Base-by-base conservation (phyloP, 2,888 invertebrate genomes). In the Cataglyphis albicans region DNA sequence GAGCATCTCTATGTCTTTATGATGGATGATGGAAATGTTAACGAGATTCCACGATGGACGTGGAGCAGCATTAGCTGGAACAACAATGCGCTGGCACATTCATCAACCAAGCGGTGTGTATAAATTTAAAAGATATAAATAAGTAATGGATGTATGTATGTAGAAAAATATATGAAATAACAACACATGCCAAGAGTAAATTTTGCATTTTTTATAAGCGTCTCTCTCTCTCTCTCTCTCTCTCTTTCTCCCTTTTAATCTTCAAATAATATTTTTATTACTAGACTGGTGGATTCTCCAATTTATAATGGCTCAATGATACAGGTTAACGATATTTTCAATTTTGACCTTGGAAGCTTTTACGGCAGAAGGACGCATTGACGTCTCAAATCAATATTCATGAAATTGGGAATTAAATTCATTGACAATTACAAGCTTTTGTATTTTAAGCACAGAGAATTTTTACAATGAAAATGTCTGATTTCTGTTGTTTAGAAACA, bases 251-350 rank as follows among this genome's bases (percentile, higher is more conserved):
- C 35, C 5, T 35, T 29, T 72, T 70, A 35, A 12, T 35, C 5
- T 12, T 41, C 44, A 59, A 57, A 72, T 29, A 32, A 18, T 38
- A 1, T 15, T 65, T 65, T 52, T 3, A 52, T 15, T 44, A 12
- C 18, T 44, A 12, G 25, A 59, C n/a, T 7, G 29, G 12, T 61
- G n/a, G 67, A 32, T 61, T 67, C 32, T 32, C 73, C 61, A 78
- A 67, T 68, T 85, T 84, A 76, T 83, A 82, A 85, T 75, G 73
- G 63, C 64, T 82, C 76, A 61, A 81, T 82, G 84, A 76, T 80
- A 76, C 63, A 80, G 85, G 82, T 86, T 85, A 82, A 81, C 63
- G 81, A 21, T 63, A 67, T 67, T 48, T 32, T 74, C 64, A 18
- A 64, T 64, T 55, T 15, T 67, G n/a, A 25, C 21, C 55, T 38